Evolutionary conservation across 1,140 invertebrate species (phyloP), one percentile per base, ranked within the genome.

Genomic region (Platorchestia sp.): DNA sequence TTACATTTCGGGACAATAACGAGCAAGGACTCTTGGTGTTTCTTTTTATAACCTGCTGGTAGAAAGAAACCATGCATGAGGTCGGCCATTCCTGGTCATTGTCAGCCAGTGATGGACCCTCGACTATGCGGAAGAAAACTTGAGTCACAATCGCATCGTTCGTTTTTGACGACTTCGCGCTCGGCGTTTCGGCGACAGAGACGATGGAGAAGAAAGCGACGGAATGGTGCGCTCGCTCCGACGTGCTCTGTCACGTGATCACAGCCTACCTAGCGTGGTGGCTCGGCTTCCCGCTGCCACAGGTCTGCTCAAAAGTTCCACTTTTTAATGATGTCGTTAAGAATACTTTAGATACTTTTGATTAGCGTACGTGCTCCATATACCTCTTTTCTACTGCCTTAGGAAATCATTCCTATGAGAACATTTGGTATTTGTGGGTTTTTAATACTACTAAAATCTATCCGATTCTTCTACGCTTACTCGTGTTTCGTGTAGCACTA

Each of bases 201-300:
- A 41, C 44, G 45, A 93, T 93, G 91, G 91, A 93, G 91, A 93
- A 93, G 91, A 93, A 93, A 45, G 91, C 91, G 45, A 93, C 91
- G 45, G 91, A 93, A 93, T 93, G 91, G 91, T 93, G 91, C 91
- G 45, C 91, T 93, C 91, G 91, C 41, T 93, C 91, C 41, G 91
- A 93, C 91, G 91, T 93, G 91, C 91, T 93, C 7, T 93, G 91
- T 45, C 91, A 93, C 43, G 91, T 93, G 6, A 93, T 93, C 91
- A 93, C 91, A 45, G 91, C 91, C 91, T 93, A 93, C 45, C 91
- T 93, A 40, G 91, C 91, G 43, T 93, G 91, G 91, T 93, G 91
- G 91, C 45, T 93, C 6, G 91, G 91, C 43, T n/a, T 93, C 43
- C 91, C 91, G 19, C 45, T 93, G 36, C 91, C 91, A 1, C 91